Conservation (phyloP, 1,140 invertebrate genomes). For the Meloidogyne floridensis region DNA sequence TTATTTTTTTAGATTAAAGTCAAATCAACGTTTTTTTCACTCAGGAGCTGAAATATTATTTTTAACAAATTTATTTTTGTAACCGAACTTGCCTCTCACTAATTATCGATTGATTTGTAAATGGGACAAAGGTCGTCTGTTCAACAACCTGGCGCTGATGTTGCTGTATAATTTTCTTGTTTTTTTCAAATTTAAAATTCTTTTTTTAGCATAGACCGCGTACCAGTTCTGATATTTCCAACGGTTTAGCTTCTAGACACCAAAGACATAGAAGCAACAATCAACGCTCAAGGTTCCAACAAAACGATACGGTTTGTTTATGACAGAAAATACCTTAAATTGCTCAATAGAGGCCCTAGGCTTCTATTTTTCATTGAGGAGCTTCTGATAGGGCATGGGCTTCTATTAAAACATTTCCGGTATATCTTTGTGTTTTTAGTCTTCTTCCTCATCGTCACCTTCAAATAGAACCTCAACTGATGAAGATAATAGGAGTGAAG, state of each 20-base stretch:
- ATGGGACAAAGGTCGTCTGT: slow-evolving; percentile 22
- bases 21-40: no score
- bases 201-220: slow-evolving; percentile 17
- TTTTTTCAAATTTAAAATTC: neutral
- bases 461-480: neutral
- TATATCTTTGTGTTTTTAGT: no score
- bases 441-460: slow-evolving; percentile 12
- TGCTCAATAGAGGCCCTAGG: no score
- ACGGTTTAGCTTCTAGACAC: slow-evolving; percentile 3
- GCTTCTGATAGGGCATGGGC: no score
- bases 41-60: no score
- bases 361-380: no score
- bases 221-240: slow-evolving; percentile 12
- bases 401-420: no score
- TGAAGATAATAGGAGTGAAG: slow-evolving; percentile 1
- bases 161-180: neutral
- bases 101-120: neutral
- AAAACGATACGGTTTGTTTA: slow-evolving; percentile 22
- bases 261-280: slow-evolving; percentile 9
- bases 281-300: neutral
- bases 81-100: no score
- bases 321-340: no score
- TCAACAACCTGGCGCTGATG: slow-evolving; percentile 12
- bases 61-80: no score
- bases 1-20: no score